These are phyloP conservation scores for Arctia plantaginis DNA, from an alignment of 2,888 invertebrate genomes.

Conservation along the genomic window DNA sequence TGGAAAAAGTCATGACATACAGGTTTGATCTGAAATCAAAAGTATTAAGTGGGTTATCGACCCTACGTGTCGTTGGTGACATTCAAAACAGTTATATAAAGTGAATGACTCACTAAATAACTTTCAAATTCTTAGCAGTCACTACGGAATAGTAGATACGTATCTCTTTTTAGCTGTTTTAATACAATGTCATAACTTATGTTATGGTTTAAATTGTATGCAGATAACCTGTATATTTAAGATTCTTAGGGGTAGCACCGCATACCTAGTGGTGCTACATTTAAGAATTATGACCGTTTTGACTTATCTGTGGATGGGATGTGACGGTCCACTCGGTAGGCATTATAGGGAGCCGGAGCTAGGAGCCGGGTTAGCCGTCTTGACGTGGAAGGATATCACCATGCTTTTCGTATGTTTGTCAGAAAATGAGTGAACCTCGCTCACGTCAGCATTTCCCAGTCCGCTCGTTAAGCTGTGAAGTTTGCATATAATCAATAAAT, in stretches of 20 bases:
- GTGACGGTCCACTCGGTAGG: conserved; percentile 64
- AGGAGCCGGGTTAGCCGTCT: conserved; percentile 68
- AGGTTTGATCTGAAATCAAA: conserved; percentile 43
- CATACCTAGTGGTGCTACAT: conserved; percentile 28
- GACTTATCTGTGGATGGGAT: conserved; percentile 70
- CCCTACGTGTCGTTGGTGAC: conserved; percentile 33
- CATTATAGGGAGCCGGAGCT: conserved; percentile 54
- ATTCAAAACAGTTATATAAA: neutral
- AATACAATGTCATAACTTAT: neutral
- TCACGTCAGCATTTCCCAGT: conserved; percentile 66
- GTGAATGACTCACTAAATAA: neutral
- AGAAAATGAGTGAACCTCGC: conserved; percentile 58
- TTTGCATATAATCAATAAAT: conserved; percentile 68
- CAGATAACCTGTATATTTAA: neutral
- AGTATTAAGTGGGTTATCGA: conserved; percentile 37
- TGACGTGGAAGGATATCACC: conserved; percentile 64
- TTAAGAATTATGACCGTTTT: conserved; percentile 46
- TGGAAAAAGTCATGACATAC: neutral
- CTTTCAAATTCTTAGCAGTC: neutral
- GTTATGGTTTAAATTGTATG: neutral
- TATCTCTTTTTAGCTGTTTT: neutral
- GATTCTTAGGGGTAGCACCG: neutral
- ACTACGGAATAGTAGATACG: neutral
- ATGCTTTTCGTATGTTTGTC: conserved; percentile 53
- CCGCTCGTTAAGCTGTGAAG: conserved; percentile 75